Evolutionary conservation across 2,113 vertebrate species (phyloP).

Genomic region (Dasyornis broadbenti): DNA sequence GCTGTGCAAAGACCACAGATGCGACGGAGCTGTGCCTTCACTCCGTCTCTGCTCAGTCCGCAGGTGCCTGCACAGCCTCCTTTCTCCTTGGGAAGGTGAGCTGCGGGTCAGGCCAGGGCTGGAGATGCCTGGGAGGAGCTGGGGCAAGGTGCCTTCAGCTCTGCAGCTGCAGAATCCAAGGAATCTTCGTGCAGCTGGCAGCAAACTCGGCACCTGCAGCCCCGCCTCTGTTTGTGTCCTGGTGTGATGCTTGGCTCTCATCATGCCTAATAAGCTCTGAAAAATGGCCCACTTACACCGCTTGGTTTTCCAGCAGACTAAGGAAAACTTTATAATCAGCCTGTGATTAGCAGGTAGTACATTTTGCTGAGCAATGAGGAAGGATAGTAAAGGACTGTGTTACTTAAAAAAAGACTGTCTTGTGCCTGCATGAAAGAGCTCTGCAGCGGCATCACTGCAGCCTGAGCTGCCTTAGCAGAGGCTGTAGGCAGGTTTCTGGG

Average conservation of each 20-base stretch:
- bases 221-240: background rate
- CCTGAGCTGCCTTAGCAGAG: background rate
- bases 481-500: background rate
- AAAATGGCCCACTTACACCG: background rate
- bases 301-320: background rate
- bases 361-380: background rate
- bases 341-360: background rate
- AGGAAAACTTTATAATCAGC: background rate
- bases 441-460: background rate
- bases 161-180: background rate
- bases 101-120: background rate
- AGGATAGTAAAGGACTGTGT: background rate
- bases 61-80: background rate
- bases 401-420: background rate
- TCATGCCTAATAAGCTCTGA: background rate
- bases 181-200: background rate
- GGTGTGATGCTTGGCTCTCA: background rate
- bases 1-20: background rate
- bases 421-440: background rate
- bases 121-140: background rate
- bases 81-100: background rate
- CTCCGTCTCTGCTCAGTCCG: background rate
- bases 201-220: background rate
- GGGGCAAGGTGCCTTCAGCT: background rate
- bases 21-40: accelerated